phyloP scores from a whole-genome alignment of 1,140 invertebrate genomes.

The Drosophila auraria region DNA sequence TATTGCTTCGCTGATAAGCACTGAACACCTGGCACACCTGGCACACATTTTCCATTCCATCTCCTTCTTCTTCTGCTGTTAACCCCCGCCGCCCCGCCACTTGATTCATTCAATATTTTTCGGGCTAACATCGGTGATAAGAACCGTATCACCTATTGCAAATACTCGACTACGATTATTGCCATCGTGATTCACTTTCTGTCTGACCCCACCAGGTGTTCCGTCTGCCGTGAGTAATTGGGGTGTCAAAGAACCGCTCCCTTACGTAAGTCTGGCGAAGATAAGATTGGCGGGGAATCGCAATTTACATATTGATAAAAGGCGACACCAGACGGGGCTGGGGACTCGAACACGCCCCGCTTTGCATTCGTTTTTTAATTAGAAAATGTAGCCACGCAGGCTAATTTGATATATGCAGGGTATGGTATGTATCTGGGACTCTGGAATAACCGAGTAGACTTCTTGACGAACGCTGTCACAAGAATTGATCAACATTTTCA shows the following conservation, averaged over 20 bases:
- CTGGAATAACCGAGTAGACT: not conserved
- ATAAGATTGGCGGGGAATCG: constrained; percentile 51
- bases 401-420: constrained; percentile 48
- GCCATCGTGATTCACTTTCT: constrained; percentile 43
- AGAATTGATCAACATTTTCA: constrained; percentile 72
- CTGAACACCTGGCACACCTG: constrained; percentile 56
- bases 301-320: constrained; percentile 58
- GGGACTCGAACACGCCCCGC: constrained; percentile 53
- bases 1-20: constrained; percentile 52
- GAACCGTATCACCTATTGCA: constrained; percentile 12
- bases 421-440: not conserved
- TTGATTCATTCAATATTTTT: constrained; percentile 60
- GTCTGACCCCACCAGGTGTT: constrained; percentile 54
- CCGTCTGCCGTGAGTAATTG: constrained; percentile 33
- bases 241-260: constrained; percentile 20
- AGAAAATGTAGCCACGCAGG: constrained; percentile 60
- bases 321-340: constrained; percentile 25
- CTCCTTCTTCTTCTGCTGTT: not conserved
- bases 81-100: not conserved
- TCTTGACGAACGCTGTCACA: constrained; percentile 52
- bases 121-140: constrained; percentile 35
- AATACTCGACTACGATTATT: constrained; percentile 16
- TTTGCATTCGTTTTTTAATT: constrained; percentile 63
- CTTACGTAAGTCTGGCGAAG: constrained; percentile 40
- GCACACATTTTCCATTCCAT: constrained; percentile 26